Conservation (phyloP, 2,888 invertebrate genomes). For the Eurois occulta region DNA sequence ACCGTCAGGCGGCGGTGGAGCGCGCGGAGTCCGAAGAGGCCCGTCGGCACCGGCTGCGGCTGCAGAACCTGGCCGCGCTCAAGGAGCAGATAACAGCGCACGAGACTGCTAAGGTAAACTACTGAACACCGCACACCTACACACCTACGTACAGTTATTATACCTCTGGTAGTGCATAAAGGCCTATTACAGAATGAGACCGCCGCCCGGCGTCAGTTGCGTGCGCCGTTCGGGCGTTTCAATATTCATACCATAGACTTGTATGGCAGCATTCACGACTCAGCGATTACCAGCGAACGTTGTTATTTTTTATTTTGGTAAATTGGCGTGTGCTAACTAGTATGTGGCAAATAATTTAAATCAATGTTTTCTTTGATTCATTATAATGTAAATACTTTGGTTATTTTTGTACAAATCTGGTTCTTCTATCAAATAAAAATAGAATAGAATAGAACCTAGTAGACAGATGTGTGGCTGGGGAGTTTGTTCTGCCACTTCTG, state of each 20-base stretch:
- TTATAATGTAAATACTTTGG: neutral
- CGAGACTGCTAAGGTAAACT: conserved; percentile 82
- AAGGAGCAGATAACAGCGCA: conserved; percentile 88
- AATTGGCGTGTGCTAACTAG: neutral
- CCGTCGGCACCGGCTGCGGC: conserved; percentile 81
- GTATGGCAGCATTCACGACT: no score
- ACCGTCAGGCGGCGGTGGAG: conserved; percentile 89
- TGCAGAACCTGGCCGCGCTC: conserved; percentile 86
- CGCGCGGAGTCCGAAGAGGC: conserved; percentile 88
- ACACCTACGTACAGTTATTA: neutral
- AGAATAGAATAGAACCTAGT: no score
- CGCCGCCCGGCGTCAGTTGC: no score
- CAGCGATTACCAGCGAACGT: no score
- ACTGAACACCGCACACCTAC: neutral
- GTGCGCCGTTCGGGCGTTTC: no score
- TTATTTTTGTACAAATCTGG: neutral
- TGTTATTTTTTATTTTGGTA: no score
- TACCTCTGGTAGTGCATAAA: neutral
- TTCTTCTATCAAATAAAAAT: no score
- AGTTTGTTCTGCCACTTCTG: no score
- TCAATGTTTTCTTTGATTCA: neutral
- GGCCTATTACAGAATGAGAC: neutral
- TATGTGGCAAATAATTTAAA: no score
- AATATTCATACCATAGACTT: no score
- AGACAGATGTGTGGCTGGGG: no score